A percentile compares a stretch with the other conserved stretches of the same genome.
Evolutionary conservation across 2,113 vertebrate species (phyloP).

Genomic region (Brachyhypopomus gauderio): DNA sequence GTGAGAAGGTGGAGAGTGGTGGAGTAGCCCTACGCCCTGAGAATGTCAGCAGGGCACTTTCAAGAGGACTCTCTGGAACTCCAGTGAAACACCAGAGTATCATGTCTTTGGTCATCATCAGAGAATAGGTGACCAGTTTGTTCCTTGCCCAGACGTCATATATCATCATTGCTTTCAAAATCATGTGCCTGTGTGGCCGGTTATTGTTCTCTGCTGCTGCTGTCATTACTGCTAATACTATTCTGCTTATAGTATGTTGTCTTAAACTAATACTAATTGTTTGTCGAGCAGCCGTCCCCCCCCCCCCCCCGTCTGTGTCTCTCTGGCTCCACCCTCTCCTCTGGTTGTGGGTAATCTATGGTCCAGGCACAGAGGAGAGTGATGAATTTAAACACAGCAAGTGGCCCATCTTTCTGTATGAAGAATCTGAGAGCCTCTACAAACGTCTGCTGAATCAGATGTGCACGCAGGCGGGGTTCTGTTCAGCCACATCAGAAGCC

Average conservation of each 20-base stretch:
- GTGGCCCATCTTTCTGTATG: conserved; percentile 68
- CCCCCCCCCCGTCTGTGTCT: conserved; percentile 21
- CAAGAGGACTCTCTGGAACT: conserved; percentile 45
- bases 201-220: neutral
- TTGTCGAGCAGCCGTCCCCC: no score
- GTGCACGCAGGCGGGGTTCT: conserved; percentile 62
- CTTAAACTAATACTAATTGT: no score
- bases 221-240: no score
- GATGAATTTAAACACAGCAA: conserved; percentile 71
- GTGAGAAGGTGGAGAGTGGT: neutral
- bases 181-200: no score
- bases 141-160: no score
- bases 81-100: neutral
- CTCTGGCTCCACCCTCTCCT: neutral
- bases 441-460: conserved; percentile 69
- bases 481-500: conserved; percentile 54
- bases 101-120: neutral
- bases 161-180: no score
- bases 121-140: no score
- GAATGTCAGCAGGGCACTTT: conserved; percentile 61
- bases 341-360: conserved; percentile 65
- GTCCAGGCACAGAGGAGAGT: conserved; percentile 59
- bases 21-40: conserved; percentile 65
- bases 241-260: no score
- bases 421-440: conserved; percentile 61